Evolutionary conservation across 1,140 invertebrate species (phyloP), one percentile per base, ranked within the genome.

Genomic region (Wiebesia pumilae): DNA sequence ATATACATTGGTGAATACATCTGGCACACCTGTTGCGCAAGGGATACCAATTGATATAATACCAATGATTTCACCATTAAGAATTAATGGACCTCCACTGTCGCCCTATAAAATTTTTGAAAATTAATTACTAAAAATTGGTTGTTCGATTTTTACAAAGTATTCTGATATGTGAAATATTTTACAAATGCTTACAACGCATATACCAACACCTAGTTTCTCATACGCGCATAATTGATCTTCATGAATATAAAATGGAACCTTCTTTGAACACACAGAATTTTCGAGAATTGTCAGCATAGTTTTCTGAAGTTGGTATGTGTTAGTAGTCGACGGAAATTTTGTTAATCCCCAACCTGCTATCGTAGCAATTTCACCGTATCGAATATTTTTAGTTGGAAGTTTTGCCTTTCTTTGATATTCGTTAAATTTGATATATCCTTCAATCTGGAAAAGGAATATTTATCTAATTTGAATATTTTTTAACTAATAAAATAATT

Each of bases 21-120:
- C 71, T 43, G 71, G 71, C n/a, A 75, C n/a, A 43, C 71, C 71
- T 10, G 14, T 38, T 12, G 7, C 71, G 12, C 71, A 75, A 7
- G 71, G 71, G 12, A 75, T 21, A 75, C 71, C n/a, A n/a, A 75
- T 75, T 43, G 71, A 75, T n/a, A 75, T n/a, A n/a, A 75, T 43
- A 43, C 38, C 71, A 43, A 75, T 16, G 4, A 75, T 33, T 75
- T 43, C 6, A 43, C 27, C 38, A 10, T 43, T 27, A 75, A 21
- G 7, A 75, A 75, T 43, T 3, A 75, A 14, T 75, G 71, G 71
- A 75, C 71, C 71, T 38, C 71, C 71, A 43, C 71, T 75, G 12
- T 75, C 71, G 14, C 71, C 71, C 71, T 75, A 24, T 75, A 40
- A 40, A 73, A 40, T 40, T 12, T 58, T 35, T 35, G 6, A 24